Conservation (phyloP, 1,140 invertebrate species). For the Matsumurasca onukii region DNA sequence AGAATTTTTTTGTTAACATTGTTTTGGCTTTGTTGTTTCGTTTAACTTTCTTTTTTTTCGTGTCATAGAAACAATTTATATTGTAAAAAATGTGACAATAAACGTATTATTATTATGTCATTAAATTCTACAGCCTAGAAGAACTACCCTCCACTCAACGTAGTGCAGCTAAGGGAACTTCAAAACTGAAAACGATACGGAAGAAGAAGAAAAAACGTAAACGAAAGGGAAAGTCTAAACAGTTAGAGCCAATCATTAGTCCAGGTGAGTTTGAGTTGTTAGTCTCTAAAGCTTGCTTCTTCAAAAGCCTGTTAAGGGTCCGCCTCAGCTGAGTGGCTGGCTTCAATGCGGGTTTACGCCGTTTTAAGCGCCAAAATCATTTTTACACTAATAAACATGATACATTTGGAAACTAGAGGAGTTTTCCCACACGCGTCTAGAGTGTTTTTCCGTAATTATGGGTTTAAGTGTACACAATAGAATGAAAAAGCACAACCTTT, state of each 20-base stretch:
- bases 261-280: neutral
- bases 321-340: neutral
- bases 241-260: neutral
- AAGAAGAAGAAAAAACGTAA: conserved; percentile 9
- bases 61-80: no score
- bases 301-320: neutral
- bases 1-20: no score
- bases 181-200: neutral
- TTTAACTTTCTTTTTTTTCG: no score
- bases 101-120: neutral
- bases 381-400: no score
- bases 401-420: no score
- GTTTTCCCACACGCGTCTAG: neutral
- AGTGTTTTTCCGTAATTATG: neutral
- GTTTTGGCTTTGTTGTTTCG: no score
- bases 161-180: neutral
- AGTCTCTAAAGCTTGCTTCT: neutral
- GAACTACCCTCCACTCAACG: conserved; percentile 5
- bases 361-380: neutral
- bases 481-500: no score
- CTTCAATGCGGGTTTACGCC: neutral
- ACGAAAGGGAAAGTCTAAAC: neutral
- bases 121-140: neutral
- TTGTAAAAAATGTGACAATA: no score
- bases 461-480: neutral